phyloP scores from a whole-genome alignment of 1,140 invertebrate species.

The Drosophila albomicans region DNA sequence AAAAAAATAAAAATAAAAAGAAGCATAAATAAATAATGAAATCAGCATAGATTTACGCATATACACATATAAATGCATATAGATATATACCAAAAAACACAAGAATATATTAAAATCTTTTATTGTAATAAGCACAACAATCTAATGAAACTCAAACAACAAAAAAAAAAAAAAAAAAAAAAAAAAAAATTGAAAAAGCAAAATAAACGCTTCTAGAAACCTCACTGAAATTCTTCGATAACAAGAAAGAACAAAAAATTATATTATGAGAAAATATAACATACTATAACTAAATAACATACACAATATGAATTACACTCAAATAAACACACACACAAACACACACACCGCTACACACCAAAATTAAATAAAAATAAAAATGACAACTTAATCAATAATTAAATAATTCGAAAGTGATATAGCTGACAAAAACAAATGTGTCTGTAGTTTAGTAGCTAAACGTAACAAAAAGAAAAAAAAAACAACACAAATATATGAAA shows the following conservation, averaged over 20 bases:
- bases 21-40: constrained; percentile 10
- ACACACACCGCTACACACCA: constrained; percentile 41
- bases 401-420: constrained; percentile 82
- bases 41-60: constrained; percentile 33
- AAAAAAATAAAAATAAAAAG: constrained; percentile 17
- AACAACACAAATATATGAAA: background rate
- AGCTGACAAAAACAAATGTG: constrained; percentile 79
- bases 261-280: constrained; percentile 37
- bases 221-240: constrained; percentile 84
- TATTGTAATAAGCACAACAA: constrained; percentile 69
- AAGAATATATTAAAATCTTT: constrained; percentile 51
- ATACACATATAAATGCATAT: constrained; percentile 44
- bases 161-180: constrained; percentile 25
- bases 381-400: constrained; percentile 74
- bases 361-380: constrained; percentile 46
- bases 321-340: no score
- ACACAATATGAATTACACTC: constrained; percentile 18
- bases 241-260: constrained; percentile 32
- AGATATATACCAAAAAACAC: constrained; percentile 40
- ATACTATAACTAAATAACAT: constrained; percentile 39
- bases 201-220: constrained; percentile 76
- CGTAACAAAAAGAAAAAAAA: constrained; percentile 30
- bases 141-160: constrained; percentile 53
- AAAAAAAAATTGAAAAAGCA: constrained; percentile 1
- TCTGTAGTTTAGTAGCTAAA: constrained; percentile 81